A percentile compares a stretch with the other conserved stretches of the same genome.
Evolutionary conservation across 2,797 vertebrate genomes (phyloP).

Genomic region (Pseudomugil tenellus): DNA sequence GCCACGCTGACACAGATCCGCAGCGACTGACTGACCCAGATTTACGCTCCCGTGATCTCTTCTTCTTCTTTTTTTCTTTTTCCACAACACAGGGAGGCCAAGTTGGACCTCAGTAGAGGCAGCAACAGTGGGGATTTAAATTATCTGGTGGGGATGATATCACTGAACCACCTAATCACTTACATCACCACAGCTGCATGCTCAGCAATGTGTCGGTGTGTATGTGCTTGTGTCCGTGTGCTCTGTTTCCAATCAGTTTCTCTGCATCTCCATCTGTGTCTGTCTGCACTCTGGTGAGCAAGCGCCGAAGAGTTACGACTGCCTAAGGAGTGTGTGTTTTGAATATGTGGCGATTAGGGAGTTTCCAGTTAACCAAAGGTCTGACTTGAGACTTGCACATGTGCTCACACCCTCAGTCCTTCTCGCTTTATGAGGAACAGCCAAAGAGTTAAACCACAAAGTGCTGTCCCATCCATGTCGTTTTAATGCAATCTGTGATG

Average conservation of each 20-base stretch:
- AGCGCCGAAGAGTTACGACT: slow-evolving; percentile 48
- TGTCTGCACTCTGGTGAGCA: slow-evolving; percentile 34
- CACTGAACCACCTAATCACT: slow-evolving; percentile 81
- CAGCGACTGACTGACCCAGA: slow-evolving; percentile 69
- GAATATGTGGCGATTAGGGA: slow-evolving; percentile 55
- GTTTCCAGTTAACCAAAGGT: slow-evolving; percentile 38
- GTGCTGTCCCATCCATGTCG: slow-evolving; percentile 7
- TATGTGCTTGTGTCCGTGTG: slow-evolving; percentile 28
- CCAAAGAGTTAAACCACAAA: slow-evolving; percentile 13
- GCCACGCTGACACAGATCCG: slow-evolving; percentile 55
- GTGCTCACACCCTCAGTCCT: not conserved
- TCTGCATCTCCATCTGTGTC: slow-evolving; percentile 50
- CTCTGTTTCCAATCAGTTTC: slow-evolving; percentile 66
- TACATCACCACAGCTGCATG: slow-evolving; percentile 84
- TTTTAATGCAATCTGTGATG: slow-evolving; percentile 33
- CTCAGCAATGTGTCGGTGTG: slow-evolving; percentile 68
- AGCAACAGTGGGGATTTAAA: slow-evolving; percentile 73
- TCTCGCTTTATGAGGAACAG: slow-evolving; percentile 4
- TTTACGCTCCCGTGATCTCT: slow-evolving; percentile 53
- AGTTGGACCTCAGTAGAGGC: slow-evolving; percentile 69
- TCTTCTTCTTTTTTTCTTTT: slow-evolving; percentile 37
- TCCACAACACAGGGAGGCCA: slow-evolving; percentile 59
- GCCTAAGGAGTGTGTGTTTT: slow-evolving; percentile 48
- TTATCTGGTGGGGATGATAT: slow-evolving; percentile 81
- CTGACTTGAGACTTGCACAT: slow-evolving; percentile 33